Percentiles rank a stretch among this genome's conserved stretches.
phyloP scores from a whole-genome alignment of 2,797 vertebrate species.

The Arnoldichthys spilopterus region DNA sequence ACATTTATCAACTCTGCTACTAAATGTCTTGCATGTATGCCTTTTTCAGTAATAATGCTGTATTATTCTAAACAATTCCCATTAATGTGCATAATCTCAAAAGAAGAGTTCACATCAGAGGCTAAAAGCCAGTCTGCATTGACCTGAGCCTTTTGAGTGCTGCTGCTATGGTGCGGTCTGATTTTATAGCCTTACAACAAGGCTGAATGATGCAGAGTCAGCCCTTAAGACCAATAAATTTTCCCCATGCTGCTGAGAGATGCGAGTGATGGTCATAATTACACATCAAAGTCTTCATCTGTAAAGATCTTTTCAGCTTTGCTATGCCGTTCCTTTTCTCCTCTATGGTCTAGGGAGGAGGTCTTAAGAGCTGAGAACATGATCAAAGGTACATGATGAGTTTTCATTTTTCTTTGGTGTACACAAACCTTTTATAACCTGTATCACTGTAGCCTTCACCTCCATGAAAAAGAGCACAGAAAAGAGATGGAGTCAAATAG shows the following conservation, averaged over 20 bases:
- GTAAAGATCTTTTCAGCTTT: neutral
- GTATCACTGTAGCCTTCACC: neutral
- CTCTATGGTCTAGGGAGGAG: neutral
- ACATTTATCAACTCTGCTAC: too few species aligned
- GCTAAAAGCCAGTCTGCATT: neutral
- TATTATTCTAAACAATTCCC: too few species aligned
- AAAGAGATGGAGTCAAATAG: neutral
- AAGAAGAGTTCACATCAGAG: neutral
- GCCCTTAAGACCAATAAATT: neutral
- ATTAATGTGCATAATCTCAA: too few species aligned
- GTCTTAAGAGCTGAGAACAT: neutral
- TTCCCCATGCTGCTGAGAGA: neutral
- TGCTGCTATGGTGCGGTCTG: neutral
- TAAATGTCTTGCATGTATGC: too few species aligned
- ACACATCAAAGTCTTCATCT: conserved; percentile 23
- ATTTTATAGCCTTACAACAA: neutral
- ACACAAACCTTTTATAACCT: neutral
- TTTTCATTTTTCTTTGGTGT: neutral
- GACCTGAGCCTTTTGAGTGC: neutral
- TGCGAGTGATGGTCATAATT: conserved; percentile 15
- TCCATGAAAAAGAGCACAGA: neutral
- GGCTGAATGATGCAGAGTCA: neutral
- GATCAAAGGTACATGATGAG: conserved; percentile 5
- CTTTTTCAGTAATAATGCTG: too few species aligned
- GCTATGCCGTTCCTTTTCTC: neutral